Evolutionary conservation across 2,888 invertebrate species (phyloP).

Genomic region (Parnassius apollo): DNA sequence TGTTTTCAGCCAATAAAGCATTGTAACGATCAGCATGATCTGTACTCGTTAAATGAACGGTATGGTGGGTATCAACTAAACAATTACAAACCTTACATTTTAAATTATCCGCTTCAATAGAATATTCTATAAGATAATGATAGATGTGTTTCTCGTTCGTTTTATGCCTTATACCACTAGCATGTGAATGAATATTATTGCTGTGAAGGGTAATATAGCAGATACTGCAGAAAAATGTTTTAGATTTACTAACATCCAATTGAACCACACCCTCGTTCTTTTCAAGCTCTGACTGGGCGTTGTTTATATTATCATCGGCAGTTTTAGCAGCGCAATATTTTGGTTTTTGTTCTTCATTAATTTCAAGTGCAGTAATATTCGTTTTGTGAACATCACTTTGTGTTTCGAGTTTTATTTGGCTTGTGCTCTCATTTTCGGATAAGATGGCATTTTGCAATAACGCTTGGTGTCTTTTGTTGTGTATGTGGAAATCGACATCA

Average conservation of each 20-base stretch:
- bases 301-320: not conserved
- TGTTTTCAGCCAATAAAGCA: slow-evolving; percentile 6
- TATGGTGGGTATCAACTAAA: not conserved
- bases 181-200: not conserved
- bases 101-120: not conserved
- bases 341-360: not conserved
- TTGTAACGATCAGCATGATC: slow-evolving; percentile 1
- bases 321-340: not conserved
- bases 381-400: not conserved
- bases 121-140: not conserved
- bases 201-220: not conserved
- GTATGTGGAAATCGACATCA: slow-evolving; percentile 1
- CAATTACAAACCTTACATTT: slow-evolving; percentile 16
- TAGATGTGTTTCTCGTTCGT: not conserved
- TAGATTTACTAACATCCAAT: not conserved
- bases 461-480: not conserved
- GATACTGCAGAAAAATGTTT: not conserved
- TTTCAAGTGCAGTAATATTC: not conserved
- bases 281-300: not conserved
- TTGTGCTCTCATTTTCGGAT: not conserved
- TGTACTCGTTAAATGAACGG: not conserved
- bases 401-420: not conserved
- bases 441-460: not conserved
- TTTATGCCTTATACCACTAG: not conserved
- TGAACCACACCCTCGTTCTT: not conserved